phyloP scores from a whole-genome alignment of 2,113 vertebrate genomes.

The Eptesicus fuscus region DNA sequence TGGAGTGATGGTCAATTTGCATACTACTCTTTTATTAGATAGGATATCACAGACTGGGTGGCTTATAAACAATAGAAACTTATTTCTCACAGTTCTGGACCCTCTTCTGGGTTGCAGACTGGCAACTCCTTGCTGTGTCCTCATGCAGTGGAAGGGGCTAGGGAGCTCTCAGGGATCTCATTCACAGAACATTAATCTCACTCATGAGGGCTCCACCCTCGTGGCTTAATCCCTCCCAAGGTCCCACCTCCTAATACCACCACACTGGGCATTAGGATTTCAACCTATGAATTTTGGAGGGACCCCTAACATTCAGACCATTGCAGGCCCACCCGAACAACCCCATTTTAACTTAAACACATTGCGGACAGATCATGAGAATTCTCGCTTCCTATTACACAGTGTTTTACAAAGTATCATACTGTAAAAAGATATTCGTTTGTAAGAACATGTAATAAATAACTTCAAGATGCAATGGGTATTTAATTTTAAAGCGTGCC shows the following conservation, averaged over 20 bases:
- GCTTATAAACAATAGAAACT: neutral
- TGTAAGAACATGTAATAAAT: too few species aligned
- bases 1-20: too few species aligned
- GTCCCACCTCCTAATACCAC: neutral
- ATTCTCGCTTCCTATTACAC: too few species aligned
- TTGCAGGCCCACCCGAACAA: neutral
- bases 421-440: too few species aligned
- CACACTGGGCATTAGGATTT: neutral
- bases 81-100: neutral
- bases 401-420: too few species aligned
- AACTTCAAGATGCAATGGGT: too few species aligned
- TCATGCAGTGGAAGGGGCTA: neutral
- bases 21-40: too few species aligned
- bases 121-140: neutral
- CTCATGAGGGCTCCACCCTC: neutral
- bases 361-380: too few species aligned
- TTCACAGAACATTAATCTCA: neutral
- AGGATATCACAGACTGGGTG: neutral
- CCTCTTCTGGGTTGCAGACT: neutral
- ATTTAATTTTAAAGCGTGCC: too few species aligned
- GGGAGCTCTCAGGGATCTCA: neutral
- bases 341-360: neutral
- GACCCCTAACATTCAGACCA: neutral
- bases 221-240: neutral
- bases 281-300: neutral